phyloP scores from a whole-genome alignment of 2,797 vertebrate genomes.

The Gymnocypris eckloni region DNA sequence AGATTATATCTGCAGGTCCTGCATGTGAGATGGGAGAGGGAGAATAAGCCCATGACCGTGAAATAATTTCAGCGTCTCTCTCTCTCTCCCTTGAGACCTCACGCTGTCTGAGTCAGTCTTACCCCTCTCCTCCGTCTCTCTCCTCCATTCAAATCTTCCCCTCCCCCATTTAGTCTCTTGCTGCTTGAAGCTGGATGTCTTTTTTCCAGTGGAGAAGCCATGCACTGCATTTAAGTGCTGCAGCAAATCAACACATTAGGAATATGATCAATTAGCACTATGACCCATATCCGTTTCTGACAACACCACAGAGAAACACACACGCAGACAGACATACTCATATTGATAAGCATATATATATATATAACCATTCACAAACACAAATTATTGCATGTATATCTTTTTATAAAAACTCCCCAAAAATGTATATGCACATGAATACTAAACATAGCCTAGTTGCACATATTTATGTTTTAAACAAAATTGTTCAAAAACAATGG shows the following conservation, averaged over 20 bases:
- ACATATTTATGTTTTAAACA: constrained; percentile 8
- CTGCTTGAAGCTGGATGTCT: constrained; percentile 77
- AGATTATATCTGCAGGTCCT: constrained; percentile 79
- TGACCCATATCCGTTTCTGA: constrained; percentile 71
- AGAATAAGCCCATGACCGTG: constrained; percentile 75
- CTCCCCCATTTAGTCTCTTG: constrained; percentile 70
- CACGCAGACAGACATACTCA: constrained; percentile 43
- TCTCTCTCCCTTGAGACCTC: constrained; percentile 80
- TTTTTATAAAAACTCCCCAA: neutral
- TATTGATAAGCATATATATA: neutral
- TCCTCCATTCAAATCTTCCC: constrained; percentile 48
- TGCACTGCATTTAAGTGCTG: constrained; percentile 78
- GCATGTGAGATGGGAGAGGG: constrained; percentile 63
- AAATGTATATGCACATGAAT: neutral
- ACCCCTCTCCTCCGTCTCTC: constrained; percentile 48
- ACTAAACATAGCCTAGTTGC: neutral
- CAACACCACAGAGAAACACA: constrained; percentile 36
- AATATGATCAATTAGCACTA: constrained; percentile 80
- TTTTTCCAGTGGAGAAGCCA: constrained; percentile 71
- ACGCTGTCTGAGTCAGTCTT: constrained; percentile 79
- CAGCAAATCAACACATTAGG: constrained; percentile 83
- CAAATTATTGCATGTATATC: neutral
- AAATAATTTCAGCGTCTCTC: constrained; percentile 83
- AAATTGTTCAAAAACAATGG: neutral
- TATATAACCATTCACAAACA: neutral